Percentiles rank a stretch among this genome's conserved stretches.
Evolutionary conservation across 2,888 invertebrate genomes (phyloP).

Genomic region (Stenchaetothrips biformis): DNA sequence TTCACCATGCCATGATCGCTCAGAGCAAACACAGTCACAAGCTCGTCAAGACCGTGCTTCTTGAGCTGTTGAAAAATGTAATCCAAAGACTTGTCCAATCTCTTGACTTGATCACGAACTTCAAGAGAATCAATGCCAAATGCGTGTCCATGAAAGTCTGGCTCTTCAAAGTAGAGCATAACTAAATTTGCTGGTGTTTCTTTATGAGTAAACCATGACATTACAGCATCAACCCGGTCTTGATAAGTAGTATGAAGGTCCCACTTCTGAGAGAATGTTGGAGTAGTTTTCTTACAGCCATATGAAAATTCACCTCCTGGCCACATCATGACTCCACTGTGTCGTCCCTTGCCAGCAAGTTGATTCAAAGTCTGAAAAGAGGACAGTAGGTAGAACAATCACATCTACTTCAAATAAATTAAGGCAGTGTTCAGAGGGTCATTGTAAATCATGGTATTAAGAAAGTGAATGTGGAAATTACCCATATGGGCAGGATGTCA

Average conservation of each 20-base stretch:
- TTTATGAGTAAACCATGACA: slow-evolving; percentile 56
- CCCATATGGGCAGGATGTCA: slow-evolving; percentile 56
- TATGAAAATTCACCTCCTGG: slow-evolving; percentile 56
- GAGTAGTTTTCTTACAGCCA: slow-evolving; percentile 49
- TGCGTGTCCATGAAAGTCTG: slow-evolving; percentile 59
- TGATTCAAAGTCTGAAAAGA: slow-evolving; percentile 55
- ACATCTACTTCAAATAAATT: too few relatives aligned
- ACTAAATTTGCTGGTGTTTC: slow-evolving; percentile 62
- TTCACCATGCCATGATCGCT: slow-evolving; percentile 69
- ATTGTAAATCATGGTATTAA: not conserved
- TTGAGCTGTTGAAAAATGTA: slow-evolving; percentile 54
- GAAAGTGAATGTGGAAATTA: slow-evolving; percentile 41
- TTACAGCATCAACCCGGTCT: slow-evolving; percentile 53
- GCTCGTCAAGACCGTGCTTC: slow-evolving; percentile 48
- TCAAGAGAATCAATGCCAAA: slow-evolving; percentile 53
- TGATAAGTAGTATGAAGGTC: slow-evolving; percentile 48
- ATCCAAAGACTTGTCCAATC: slow-evolving; percentile 53
- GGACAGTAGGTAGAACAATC: not conserved
- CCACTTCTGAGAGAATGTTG: slow-evolving; percentile 49
- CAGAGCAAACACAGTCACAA: slow-evolving; percentile 60
- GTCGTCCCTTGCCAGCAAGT: slow-evolving; percentile 48
- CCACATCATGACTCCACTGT: slow-evolving; percentile 67
- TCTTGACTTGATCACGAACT: slow-evolving; percentile 46
- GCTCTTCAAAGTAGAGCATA: slow-evolving; percentile 64
- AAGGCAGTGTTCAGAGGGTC: not conserved